Evolutionary conservation across 2,888 invertebrate genomes (phyloP).

Genomic region (Drosophila borborema): DNA sequence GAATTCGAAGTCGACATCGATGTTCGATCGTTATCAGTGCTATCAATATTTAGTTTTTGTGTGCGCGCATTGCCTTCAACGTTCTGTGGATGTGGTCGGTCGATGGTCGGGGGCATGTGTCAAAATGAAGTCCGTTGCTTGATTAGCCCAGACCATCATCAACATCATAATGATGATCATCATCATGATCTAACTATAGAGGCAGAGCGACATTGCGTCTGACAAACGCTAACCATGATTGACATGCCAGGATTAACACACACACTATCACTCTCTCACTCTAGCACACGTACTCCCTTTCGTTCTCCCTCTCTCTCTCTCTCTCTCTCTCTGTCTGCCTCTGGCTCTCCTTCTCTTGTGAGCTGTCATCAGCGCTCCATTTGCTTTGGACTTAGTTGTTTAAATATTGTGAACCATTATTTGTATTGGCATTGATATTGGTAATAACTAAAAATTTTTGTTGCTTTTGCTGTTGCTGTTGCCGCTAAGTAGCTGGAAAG

Average conservation of each 20-base stretch:
- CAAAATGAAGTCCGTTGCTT: slow-evolving; percentile 68
- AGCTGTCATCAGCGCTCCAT: slow-evolving; percentile 50
- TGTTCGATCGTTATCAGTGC: slow-evolving; percentile 67
- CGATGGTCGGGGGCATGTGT: slow-evolving; percentile 55
- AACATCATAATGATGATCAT: slow-evolving; percentile 3
- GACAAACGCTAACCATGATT: slow-evolving; percentile 61
- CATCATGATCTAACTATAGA: slow-evolving; percentile 7
- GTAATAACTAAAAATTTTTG: slow-evolving; percentile 63
- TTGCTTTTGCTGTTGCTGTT: slow-evolving; percentile 16
- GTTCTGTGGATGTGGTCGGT: background rate
- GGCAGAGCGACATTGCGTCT: slow-evolving; percentile 57
- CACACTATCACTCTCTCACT: slow-evolving; percentile 15
- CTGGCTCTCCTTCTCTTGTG: background rate
- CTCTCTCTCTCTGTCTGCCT: background rate
- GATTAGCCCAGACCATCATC: slow-evolving; percentile 15
- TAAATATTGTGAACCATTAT: slow-evolving; percentile 60
- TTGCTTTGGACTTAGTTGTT: slow-evolving; percentile 70
- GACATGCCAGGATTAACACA: slow-evolving; percentile 75
- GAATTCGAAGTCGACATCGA: slow-evolving; percentile 21
- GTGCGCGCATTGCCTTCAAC: slow-evolving; percentile 46
- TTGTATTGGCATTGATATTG: slow-evolving; percentile 77
- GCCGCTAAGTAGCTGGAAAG: slow-evolving; percentile 45
- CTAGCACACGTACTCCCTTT: slow-evolving; percentile 9
- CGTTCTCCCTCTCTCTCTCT: background rate
- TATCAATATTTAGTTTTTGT: slow-evolving; percentile 72